Evolutionary conservation across 1,140 invertebrate genomes (phyloP), one percentile per base, ranked within the genome.

Genomic region (Mycetomoellerius zeteki): DNA sequence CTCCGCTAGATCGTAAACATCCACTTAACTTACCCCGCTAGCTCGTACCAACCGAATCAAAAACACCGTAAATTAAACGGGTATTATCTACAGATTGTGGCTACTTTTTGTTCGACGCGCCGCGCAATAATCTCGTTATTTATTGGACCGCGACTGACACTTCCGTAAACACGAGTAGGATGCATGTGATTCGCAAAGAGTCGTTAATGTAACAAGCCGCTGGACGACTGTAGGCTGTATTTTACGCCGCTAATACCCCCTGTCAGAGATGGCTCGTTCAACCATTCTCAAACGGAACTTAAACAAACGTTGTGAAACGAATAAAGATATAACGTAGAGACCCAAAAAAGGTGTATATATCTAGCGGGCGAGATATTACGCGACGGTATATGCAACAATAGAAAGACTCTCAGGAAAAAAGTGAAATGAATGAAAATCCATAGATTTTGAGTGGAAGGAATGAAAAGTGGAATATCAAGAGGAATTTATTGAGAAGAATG

Each of bases 401-500:
- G 12, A 64, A 30, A 8, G 19, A 33, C 54, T 8, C 21, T 62
- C 3, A 16, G 14, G 27, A 24, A 33, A 21, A 14, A 21, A 7
- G 84, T 60, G 77, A 86, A 21, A 78, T 73, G 88, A 90, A 88
- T 30, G 16, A 24, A n/a, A 30, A 30, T 87, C 21, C 62, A 47
- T 21, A n/a, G 30, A 37, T 56, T 33, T 54, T 19, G 33, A 14
- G 24, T 30, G 78, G 54, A 87, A 85, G 4, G 54, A n/a, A n/a
- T n/a, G n/a, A n/a, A n/a, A n/a, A n/a, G n/a, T n/a, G 47, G n/a
- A 47, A n/a, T 77, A 54, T 65, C 30, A 43, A 21, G 60, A 1
- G 33, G 30, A 54, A 76, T 89, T 91, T 86, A 71, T 86, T 72
- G 85, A 37, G 33, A 85, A 87, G 73, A 82, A 12, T 43, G 43